Base-by-base conservation (phyloP, 2,797 vertebrate genomes). In the Acipenser transmontanus region DNA sequence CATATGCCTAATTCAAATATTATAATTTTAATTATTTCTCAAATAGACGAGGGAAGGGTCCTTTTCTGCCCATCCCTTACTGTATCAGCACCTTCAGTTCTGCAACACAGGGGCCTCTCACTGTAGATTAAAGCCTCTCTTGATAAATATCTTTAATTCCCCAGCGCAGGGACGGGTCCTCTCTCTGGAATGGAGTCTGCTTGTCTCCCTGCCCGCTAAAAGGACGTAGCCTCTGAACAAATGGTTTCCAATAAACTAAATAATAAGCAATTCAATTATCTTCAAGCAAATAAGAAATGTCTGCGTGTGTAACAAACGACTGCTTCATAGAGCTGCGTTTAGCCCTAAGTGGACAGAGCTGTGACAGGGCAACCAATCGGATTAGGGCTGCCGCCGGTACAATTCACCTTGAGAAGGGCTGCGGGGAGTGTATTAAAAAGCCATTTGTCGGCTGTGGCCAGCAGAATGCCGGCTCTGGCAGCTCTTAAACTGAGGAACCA, bases 241-340 rank as follows among this genome's bases (percentile, higher is more conserved):
- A 70, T 67, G 17, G 56, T 54, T 68, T 60, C 48, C 61, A 14
- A 49, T 11, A 10, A 59, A 66, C n/a, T 11, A 70, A 70, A 70
- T 52, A 63, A 67, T 48, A 59, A 64, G 50, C 54, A 61, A 65
- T 68, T 71, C 62, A 67, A 71, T 71, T 71, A 71, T 49, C 49
- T 47, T 13, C 49, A 50, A 52, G 56, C 34, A 34, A 20, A 52
- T 47, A 8, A 54, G 69, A 67, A 52, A 56, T 52, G 54, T 50
- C 47, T 56, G 34, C 49, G 34, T 4, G 8, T 50, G 64, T 67
- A 67, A 71, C 64, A 56, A 71, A 60, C 49, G 48, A 13, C n/a
- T 17, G 34, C 59, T 9, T 6, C 14, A 47, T 7, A 60, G 1
- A 57, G 12, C 54, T 0, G 54, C 7, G 60, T 12, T 20, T 5